These are phyloP conservation scores for Pocillopora damicornis DNA, from an alignment of 64 coral and sea anemone genomes.

Conservation along the genomic window DNA sequence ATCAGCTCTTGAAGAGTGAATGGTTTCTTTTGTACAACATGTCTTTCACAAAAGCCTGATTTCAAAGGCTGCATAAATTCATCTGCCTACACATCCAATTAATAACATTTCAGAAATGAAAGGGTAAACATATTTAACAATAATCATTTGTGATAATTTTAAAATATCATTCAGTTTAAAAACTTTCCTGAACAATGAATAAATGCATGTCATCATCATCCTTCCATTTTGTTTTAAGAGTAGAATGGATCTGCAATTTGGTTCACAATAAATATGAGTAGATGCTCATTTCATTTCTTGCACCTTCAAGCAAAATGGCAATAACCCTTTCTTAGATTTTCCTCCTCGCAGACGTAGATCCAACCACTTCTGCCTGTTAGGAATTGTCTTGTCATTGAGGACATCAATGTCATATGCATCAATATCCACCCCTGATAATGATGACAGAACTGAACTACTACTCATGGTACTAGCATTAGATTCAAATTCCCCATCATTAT, in stretches of 20 bases:
- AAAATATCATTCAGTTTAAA: no score
- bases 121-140: no score
- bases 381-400: constrained; percentile 74
- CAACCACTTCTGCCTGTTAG: constrained; percentile 84
- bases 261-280: not conserved
- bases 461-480: constrained; percentile 91
- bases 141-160: no score
- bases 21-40: no score
- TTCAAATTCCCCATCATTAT: constrained; percentile 83
- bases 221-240: not conserved
- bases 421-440: constrained; percentile 82
- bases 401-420: constrained; percentile 79
- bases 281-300: constrained; percentile 75
- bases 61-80: not conserved
- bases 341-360: constrained; percentile 73
- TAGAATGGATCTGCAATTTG: not conserved
- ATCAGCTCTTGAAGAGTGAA: not conserved
- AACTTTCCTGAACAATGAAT: no score
- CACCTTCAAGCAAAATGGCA: constrained; percentile 79
- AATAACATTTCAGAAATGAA: no score
- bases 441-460: constrained; percentile 88
- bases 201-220: no score
- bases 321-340: constrained; percentile 78
- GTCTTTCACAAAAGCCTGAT: not conserved
- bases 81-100: no score